Percentiles rank a stretch among this genome's conserved stretches.
These are phyloP conservation scores for Agonum fuliginosum DNA, from an alignment of 2,888 invertebrate genomes.

Conservation along the genomic window DNA sequence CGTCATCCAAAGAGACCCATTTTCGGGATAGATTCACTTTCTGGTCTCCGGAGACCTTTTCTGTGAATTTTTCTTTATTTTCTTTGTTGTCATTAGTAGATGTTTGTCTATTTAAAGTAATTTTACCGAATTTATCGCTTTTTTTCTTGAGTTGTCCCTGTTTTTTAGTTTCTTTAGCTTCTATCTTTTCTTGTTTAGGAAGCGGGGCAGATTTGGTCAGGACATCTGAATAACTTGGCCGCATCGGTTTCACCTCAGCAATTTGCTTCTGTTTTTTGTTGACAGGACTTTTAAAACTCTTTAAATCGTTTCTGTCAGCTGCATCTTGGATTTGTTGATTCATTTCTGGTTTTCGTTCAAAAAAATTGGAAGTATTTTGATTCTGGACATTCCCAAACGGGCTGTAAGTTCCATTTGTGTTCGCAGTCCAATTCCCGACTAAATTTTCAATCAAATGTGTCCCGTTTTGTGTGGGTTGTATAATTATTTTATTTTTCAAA, in stretches of 20 bases:
- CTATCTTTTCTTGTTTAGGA: slow-evolving; percentile 69
- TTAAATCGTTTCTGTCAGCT: slow-evolving; percentile 65
- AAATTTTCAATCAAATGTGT: slow-evolving; percentile 80
- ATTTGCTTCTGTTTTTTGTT: slow-evolving; percentile 81
- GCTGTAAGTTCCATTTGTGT: slow-evolving; percentile 83
- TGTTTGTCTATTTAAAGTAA: slow-evolving; percentile 73
- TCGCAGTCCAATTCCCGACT: slow-evolving; percentile 83
- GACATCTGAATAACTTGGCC: slow-evolving; percentile 90
- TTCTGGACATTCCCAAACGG: slow-evolving; percentile 81
- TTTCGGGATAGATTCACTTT: slow-evolving; percentile 74
- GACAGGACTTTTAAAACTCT: slow-evolving; percentile 54
- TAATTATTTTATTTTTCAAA: slow-evolving; percentile 46
- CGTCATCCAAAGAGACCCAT: slow-evolving; percentile 79
- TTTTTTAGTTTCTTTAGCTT: slow-evolving; percentile 70
- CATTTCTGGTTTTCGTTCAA: slow-evolving; percentile 68
- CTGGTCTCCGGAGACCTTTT: slow-evolving; percentile 70
- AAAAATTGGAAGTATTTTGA: slow-evolving; percentile 71
- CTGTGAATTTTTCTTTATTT: slow-evolving; percentile 68
- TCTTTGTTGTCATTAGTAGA: slow-evolving; percentile 74
- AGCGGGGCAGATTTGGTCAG: slow-evolving; percentile 80
- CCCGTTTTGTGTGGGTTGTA: slow-evolving; percentile 62
- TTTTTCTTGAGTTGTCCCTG: slow-evolving; percentile 71
- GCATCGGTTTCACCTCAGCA: slow-evolving; percentile 91
- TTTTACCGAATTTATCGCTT: slow-evolving; percentile 70
- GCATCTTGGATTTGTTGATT: too few relatives aligned